Percentiles rank a stretch among this genome's conserved stretches.
These are phyloP conservation scores for Lepus timidus DNA, from an alignment of 2,113 vertebrate species.

Conservation along the genomic window DNA sequence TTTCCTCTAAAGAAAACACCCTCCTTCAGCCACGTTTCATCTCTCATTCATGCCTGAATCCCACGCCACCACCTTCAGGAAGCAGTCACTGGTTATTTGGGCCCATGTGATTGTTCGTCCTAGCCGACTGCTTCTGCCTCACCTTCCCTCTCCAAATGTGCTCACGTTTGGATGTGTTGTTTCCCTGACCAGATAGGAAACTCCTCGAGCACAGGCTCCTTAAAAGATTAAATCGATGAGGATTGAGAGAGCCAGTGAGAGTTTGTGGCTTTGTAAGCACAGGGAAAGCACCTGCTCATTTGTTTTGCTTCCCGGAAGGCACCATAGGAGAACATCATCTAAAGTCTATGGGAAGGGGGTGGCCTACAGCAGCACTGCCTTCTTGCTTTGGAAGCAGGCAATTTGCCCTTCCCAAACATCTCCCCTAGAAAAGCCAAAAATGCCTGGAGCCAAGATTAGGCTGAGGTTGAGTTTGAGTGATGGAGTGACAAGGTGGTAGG, in stretches of 20 bases:
- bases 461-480: neutral
- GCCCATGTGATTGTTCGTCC: neutral
- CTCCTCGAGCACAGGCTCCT: neutral
- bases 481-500: neutral
- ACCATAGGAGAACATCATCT: neutral
- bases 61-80: neutral
- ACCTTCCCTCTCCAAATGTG: neutral
- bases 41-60: neutral
- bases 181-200: neutral
- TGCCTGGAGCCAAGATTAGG: neutral
- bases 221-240: neutral
- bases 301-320: neutral
- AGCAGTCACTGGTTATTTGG: neutral
- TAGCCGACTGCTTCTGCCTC: neutral
- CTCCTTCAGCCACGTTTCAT: neutral
- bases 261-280: neutral
- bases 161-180: neutral
- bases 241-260: neutral
- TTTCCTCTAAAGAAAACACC: constrained; percentile 21
- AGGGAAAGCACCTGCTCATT: neutral
- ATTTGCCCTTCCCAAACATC: neutral
- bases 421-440: constrained; percentile 14
- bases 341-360: neutral
- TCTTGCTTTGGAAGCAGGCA: neutral
- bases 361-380: neutral